These are phyloP conservation scores for Zootermopsis nevadensis DNA, from an alignment of 2,888 invertebrate species.

Conservation along the genomic window DNA sequence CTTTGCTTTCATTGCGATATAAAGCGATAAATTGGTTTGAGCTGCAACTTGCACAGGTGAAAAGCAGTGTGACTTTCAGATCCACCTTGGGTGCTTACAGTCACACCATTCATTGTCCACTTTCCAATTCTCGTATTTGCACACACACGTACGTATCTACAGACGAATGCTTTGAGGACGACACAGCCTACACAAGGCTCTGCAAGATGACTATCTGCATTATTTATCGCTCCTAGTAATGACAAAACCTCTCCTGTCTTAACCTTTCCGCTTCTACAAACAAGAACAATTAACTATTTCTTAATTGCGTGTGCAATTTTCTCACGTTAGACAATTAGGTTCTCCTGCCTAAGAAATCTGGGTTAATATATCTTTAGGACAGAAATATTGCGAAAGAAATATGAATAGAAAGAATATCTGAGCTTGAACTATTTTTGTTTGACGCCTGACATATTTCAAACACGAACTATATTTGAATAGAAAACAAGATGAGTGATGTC, in stretches of 20 bases:
- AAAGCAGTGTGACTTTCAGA: background rate
- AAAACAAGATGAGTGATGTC: background rate
- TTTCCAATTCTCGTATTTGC: constrained; percentile 17
- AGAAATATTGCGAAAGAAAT: background rate
- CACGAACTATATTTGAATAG: background rate
- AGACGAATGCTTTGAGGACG: constrained; percentile 2
- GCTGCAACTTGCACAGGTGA: background rate
- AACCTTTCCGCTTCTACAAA: background rate
- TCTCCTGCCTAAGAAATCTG: background rate
- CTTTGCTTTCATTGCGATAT: too few relatives aligned
- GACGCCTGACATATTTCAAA: background rate
- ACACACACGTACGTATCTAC: too few relatives aligned
- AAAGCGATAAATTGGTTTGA: too few relatives aligned
- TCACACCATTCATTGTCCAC: constrained; percentile 18
- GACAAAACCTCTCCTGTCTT: background rate
- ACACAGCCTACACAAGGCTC: background rate
- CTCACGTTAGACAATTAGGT: background rate
- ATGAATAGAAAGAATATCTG: background rate
- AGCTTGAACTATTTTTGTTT: background rate
- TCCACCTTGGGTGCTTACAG: background rate
- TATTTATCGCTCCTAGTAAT: background rate
- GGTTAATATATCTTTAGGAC: background rate
- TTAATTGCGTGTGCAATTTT: background rate
- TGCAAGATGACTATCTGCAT: background rate
- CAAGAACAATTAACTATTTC: background rate